A percentile compares a stretch with the other conserved stretches of the same genome.
Conservation (phyloP, 2,113 vertebrate genomes). For the Chlorodrepanis virens region DNA sequence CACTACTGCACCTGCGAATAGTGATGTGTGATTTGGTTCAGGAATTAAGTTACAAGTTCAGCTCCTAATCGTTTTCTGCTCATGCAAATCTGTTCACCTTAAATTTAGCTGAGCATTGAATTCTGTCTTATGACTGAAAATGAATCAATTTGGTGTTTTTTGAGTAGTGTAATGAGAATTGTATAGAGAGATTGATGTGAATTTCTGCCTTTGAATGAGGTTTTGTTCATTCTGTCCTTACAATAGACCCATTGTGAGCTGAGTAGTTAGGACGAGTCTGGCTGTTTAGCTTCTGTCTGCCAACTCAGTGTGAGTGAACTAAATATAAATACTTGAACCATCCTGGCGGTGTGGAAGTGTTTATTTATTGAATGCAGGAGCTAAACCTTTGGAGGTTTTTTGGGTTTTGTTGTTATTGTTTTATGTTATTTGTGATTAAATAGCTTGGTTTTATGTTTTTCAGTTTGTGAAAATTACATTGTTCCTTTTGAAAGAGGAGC, state of each 20-base stretch:
- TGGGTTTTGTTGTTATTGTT: not conserved
- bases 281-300: slow-evolving; percentile 38
- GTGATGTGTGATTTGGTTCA: not conserved
- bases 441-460: not conserved
- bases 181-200: not conserved
- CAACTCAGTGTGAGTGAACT: slow-evolving; percentile 29
- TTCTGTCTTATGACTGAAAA: not conserved
- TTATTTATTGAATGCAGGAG: not conserved
- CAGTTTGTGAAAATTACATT: not conserved
- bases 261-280: slow-evolving; percentile 35
- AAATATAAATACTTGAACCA: slow-evolving; percentile 54
- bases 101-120: not conserved
- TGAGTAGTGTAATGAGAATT: not conserved
- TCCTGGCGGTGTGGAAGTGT: not conserved
- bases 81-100: not conserved
- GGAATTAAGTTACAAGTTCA: not conserved
- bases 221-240: not conserved
- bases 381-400: not conserved
- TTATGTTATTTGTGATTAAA: not conserved
- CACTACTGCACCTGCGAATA: not conserved
- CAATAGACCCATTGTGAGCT: slow-evolving; percentile 3
- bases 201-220: not conserved
- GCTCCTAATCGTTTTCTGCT: not conserved
- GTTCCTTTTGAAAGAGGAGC: slow-evolving; percentile 36
- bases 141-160: not conserved